phyloP scores from a whole-genome alignment of 2,888 invertebrate species.

The Agrochola lychnidis region DNA sequence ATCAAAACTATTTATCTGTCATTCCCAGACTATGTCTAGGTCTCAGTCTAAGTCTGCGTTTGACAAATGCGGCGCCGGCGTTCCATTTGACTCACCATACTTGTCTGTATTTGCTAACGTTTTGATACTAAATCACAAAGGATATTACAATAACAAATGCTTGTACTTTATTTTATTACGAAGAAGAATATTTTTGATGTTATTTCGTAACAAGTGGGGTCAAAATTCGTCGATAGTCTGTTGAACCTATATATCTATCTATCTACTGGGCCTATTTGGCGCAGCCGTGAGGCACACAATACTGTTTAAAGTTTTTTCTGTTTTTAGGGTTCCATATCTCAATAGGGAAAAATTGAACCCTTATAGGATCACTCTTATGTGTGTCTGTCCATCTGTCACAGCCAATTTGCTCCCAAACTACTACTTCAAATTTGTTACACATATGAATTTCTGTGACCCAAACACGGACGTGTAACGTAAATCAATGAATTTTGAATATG shows the following conservation, averaged over 20 bases:
- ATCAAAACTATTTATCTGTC: conserved; percentile 58
- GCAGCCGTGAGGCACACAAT: too few species aligned
- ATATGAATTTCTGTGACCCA: too few species aligned
- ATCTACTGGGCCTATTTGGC: too few species aligned
- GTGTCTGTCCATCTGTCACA: too few species aligned
- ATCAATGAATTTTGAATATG: too few species aligned
- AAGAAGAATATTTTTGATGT: not conserved
- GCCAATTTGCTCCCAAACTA: too few species aligned
- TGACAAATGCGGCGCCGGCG: conserved; percentile 78
- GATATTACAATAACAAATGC: conserved; percentile 52
- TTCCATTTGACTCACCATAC: conserved; percentile 64
- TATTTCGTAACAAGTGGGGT: conserved; percentile 3
- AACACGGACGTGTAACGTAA: too few species aligned
- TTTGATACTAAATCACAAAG: conserved; percentile 49
- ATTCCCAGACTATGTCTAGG: conserved; percentile 47
- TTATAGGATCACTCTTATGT: too few species aligned
- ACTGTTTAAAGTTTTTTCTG: too few species aligned
- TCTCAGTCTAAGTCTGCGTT: conserved; percentile 60
- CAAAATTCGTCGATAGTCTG: not conserved
- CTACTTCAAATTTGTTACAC: too few species aligned
- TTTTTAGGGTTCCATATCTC: too few species aligned
- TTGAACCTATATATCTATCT: not conserved
- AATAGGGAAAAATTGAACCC: too few species aligned
- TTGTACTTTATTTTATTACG: conserved; percentile 13
- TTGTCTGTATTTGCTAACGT: conserved; percentile 52